phyloP scores from a whole-genome alignment of 2,888 invertebrate genomes.

The Trisateles emortualis region DNA sequence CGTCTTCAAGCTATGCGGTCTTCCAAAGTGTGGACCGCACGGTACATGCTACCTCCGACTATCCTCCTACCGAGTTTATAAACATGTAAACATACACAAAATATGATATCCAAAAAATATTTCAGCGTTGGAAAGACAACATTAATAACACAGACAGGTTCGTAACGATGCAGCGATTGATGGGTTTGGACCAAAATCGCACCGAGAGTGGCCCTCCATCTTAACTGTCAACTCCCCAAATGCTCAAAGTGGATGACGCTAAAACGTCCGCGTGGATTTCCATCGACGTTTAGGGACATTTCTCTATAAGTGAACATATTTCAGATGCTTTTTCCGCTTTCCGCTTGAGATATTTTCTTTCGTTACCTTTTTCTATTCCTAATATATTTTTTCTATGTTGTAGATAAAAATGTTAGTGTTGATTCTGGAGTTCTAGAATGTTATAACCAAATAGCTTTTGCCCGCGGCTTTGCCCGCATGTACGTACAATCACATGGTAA shows the following conservation, averaged over 20 bases:
- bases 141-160: conserved; percentile 37
- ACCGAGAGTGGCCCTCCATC: conserved; percentile 28
- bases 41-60: too few relatives aligned
- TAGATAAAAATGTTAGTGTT: neutral
- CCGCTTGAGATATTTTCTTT: neutral
- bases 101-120: conserved; percentile 14
- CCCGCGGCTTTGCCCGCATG: too few relatives aligned
- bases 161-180: conserved; percentile 43
- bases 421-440: too few relatives aligned
- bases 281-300: conserved; percentile 20
- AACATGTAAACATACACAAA: too few relatives aligned
- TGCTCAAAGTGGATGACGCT: neutral
- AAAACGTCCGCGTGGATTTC: conserved; percentile 26
- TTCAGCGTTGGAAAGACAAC: conserved; percentile 14
- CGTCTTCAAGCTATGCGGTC: too few relatives aligned
- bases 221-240: conserved; percentile 23
- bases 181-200: conserved; percentile 16
- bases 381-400: neutral
- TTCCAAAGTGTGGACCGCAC: too few relatives aligned
- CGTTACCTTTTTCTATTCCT: neutral
- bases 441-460: too few relatives aligned
- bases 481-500: too few relatives aligned
- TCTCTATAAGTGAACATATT: conserved; percentile 13
- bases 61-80: too few relatives aligned
- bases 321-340: neutral